phyloP scores from a whole-genome alignment of 2,888 invertebrate species.

The Tachystola acroxantha region DNA sequence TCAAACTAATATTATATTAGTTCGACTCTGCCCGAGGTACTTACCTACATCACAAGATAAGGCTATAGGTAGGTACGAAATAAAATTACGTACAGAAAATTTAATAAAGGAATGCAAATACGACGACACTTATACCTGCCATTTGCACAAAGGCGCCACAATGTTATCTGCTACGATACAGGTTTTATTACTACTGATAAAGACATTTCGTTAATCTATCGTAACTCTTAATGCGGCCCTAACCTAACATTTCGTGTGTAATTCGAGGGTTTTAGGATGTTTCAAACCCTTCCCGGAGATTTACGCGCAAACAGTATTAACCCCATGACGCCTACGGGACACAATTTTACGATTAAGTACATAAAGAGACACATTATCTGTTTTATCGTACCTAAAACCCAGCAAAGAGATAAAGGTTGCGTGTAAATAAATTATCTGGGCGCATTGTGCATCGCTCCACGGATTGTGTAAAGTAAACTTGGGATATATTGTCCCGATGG shows the following conservation, averaged over 20 bases:
- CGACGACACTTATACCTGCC: no score
- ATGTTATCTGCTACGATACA: conserved; percentile 6
- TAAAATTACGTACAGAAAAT: no score
- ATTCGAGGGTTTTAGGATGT: conserved; percentile 3
- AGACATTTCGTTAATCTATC: conserved; percentile 13
- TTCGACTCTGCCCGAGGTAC: no score
- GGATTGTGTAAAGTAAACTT: conserved; percentile 66
- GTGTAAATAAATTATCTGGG: conserved; percentile 70
- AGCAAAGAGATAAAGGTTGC: conserved; percentile 68
- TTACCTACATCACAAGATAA: no score
- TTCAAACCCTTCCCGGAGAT: conserved; percentile 30
- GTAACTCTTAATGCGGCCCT: conserved; percentile 18
- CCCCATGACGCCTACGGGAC: conserved; percentile 51
- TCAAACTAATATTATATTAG: no score
- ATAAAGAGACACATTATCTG: conserved; percentile 68
- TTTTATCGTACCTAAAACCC: conserved; percentile 66
- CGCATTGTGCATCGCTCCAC: conserved; percentile 47
- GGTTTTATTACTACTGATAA: conserved; percentile 14
- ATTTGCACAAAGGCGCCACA: not conserved
- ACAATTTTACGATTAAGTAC: conserved; percentile 60
- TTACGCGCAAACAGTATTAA: conserved; percentile 36
- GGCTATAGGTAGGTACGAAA: no score
- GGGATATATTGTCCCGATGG: conserved; percentile 50
- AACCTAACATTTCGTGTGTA: conserved; percentile 14
- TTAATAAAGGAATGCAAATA: no score